phyloP scores from a whole-genome alignment of 2,888 invertebrate genomes.

The Erebia epiphron region DNA sequence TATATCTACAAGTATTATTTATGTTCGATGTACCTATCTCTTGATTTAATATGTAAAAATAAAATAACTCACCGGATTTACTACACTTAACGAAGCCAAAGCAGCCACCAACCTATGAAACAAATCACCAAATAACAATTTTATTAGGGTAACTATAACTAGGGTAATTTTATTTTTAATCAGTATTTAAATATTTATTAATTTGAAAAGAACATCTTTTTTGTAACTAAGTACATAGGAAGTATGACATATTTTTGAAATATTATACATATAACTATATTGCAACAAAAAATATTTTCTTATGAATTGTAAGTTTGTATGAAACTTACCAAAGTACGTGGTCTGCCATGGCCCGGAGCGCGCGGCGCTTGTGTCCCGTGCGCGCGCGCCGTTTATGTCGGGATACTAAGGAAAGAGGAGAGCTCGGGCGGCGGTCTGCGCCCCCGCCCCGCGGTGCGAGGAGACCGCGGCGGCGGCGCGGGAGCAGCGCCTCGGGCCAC shows the following conservation, averaged over 20 bases:
- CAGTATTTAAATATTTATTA: constrained; percentile 2
- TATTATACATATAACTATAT: neutral
- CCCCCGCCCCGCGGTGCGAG: constrained; percentile 63
- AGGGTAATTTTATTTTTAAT: constrained; percentile 36
- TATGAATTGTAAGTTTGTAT: constrained; percentile 3
- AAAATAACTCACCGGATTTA: constrained; percentile 64
- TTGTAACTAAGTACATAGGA: neutral
- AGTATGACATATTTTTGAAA: neutral
- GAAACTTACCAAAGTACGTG: constrained; percentile 74
- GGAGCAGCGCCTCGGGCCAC: constrained; percentile 51
- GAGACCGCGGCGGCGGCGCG: constrained; percentile 43
- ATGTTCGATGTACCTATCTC: neutral
- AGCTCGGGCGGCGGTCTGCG: constrained; percentile 62
- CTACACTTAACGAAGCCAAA: constrained; percentile 64
- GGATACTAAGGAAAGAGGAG: constrained; percentile 79
- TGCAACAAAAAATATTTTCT: neutral
- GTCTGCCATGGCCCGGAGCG: constrained; percentile 79
- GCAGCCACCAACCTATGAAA: constrained; percentile 71
- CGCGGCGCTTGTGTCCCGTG: constrained; percentile 79
- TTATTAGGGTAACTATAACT: constrained; percentile 7
- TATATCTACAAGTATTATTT: constrained; percentile 27
- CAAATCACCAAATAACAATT: neutral
- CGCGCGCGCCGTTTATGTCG: constrained; percentile 80
- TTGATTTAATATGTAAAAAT: constrained; percentile 26
- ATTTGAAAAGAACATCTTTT: neutral